phyloP scores from a whole-genome alignment of 2,113 vertebrate species.

The Mesitornis unicolor region DNA sequence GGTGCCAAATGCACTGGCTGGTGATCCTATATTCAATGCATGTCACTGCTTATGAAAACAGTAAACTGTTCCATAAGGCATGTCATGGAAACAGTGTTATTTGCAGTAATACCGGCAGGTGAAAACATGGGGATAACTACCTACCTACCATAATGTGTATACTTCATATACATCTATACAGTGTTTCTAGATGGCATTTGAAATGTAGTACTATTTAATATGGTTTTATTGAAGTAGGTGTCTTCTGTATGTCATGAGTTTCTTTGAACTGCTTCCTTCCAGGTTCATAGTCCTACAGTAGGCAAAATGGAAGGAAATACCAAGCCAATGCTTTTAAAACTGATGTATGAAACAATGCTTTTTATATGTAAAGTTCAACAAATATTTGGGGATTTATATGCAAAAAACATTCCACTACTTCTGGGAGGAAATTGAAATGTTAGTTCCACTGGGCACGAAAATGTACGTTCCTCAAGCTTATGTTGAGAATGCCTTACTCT shows the following conservation, averaged over 20 bases:
- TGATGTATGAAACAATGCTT: conserved; percentile 38
- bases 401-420: conserved; percentile 63
- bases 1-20: conserved; percentile 62
- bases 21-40: conserved; percentile 79
- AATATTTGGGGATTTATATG: conserved; percentile 65
- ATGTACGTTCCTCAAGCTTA: conserved; percentile 55
- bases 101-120: conserved; percentile 65
- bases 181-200: conserved; percentile 56
- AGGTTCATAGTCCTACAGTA: background rate
- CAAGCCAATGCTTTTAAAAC: conserved; percentile 47
- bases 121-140: conserved; percentile 70
- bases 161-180: conserved; percentile 52
- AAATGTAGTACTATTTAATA: conserved; percentile 54
- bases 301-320: conserved; percentile 27
- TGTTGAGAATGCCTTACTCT: conserved; percentile 73
- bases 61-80: conserved; percentile 72
- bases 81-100: conserved; percentile 71
- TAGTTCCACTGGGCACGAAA: conserved; percentile 50
- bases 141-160: conserved; percentile 46
- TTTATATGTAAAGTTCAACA: conserved; percentile 49
- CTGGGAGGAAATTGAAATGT: conserved; percentile 38
- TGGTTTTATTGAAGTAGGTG: conserved; percentile 54
- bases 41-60: conserved; percentile 84
- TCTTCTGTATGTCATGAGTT: conserved; percentile 36
- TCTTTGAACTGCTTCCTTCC: conserved; percentile 51